These are phyloP conservation scores for Malurus alboscapulatus DNA, from an alignment of 2,113 vertebrate genomes.

Conservation along the genomic window DNA sequence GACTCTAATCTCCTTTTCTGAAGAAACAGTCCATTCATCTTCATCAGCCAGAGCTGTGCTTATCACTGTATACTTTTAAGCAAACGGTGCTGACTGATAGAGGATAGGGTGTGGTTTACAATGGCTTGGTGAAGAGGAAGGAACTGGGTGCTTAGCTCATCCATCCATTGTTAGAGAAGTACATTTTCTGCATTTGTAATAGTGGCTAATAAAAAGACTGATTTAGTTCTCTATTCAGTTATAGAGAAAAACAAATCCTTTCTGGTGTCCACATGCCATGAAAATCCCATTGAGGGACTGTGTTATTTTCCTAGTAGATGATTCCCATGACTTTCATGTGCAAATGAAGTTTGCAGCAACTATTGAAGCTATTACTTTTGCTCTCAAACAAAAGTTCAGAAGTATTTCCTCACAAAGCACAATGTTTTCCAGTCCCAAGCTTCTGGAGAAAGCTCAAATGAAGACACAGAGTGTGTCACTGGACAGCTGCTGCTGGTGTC, in stretches of 20 bases:
- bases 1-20: not conserved
- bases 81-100: not conserved
- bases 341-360: not conserved
- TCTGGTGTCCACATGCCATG: not conserved
- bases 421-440: not conserved
- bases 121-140: constrained; percentile 26
- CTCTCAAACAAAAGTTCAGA: not conserved
- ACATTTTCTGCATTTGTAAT: not conserved
- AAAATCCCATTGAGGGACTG: not conserved
- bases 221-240: not conserved
- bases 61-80: constrained; percentile 23
- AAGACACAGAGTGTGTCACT: not conserved
- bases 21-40: constrained; percentile 41
- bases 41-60: constrained; percentile 23
- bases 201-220: not conserved
- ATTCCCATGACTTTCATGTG: not conserved
- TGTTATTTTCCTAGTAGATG: not conserved
- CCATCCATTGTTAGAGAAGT: not conserved
- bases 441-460: not conserved
- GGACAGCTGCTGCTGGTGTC: not conserved
- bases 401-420: not conserved
- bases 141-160: constrained; percentile 53
- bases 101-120: constrained; percentile 44
- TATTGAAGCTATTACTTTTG: not conserved
- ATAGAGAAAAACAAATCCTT: not conserved